A percentile compares a stretch with the other conserved stretches of the same genome.
These are phyloP conservation scores for Desmodus rotundus DNA, from an alignment of 2,113 vertebrate species.

Conservation along the genomic window DNA sequence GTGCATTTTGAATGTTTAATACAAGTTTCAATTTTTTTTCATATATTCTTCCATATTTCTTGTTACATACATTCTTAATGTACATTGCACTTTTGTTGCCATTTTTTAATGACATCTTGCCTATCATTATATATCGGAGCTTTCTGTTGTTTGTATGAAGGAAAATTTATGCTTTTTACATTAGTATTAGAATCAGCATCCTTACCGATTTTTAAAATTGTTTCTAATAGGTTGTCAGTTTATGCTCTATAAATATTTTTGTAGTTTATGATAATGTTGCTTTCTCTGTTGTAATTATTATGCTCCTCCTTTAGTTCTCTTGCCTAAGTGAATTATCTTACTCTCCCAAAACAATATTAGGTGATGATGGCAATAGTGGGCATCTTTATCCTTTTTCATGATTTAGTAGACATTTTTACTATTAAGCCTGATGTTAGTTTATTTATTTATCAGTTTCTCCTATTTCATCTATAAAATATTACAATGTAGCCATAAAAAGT, in stretches of 20 bases:
- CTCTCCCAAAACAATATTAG: background rate
- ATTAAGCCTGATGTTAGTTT: background rate
- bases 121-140: background rate
- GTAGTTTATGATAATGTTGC: background rate
- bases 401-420: background rate
- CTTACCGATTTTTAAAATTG: background rate
- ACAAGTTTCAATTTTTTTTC: background rate
- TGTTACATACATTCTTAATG: background rate
- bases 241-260: background rate
- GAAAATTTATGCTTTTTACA: background rate
- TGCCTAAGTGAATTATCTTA: background rate
- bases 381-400: background rate
- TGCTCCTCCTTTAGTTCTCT: background rate
- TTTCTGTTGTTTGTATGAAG: background rate
- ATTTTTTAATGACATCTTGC: background rate
- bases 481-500: background rate
- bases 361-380: background rate
- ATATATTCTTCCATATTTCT: background rate
- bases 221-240: slow-evolving; percentile 9
- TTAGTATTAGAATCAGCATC: background rate
- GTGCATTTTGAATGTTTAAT: background rate
- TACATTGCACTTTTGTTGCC: background rate
- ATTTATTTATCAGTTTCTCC: background rate
- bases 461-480: background rate
- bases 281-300: background rate